phyloP scores from a whole-genome alignment of 2,113 vertebrate genomes.

The Gobius niger region DNA sequence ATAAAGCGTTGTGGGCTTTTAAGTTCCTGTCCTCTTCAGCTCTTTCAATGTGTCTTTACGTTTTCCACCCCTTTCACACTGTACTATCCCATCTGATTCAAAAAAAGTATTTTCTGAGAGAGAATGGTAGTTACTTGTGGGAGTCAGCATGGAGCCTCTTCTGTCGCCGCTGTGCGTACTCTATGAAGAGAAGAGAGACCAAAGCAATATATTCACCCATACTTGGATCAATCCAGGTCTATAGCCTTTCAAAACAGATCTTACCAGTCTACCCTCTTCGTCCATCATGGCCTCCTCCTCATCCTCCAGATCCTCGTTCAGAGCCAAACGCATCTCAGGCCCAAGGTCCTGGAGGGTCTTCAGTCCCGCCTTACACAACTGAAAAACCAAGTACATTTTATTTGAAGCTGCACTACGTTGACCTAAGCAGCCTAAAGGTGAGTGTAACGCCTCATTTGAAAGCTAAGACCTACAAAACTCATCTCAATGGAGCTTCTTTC shows the following conservation, averaged over 20 bases:
- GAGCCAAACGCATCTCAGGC: constrained; percentile 88
- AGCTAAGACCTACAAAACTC: too few relatives aligned
- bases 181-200: constrained; percentile 33
- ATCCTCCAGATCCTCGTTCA: constrained; percentile 83
- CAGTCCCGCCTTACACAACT: constrained; percentile 82
- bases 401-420: too few relatives aligned
- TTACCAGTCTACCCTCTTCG: constrained; percentile 51
- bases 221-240: neutral
- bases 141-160: constrained; percentile 50
- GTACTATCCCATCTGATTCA: too few relatives aligned
- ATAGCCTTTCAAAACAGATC: constrained; percentile 28
- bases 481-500: too few relatives aligned
- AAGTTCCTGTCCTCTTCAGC: too few relatives aligned
- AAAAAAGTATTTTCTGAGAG: too few relatives aligned
- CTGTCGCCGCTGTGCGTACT: constrained; percentile 44
- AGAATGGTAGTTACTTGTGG: constrained; percentile 46
- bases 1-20: too few relatives aligned
- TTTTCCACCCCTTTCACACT: too few relatives aligned
- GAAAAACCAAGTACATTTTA: neutral
- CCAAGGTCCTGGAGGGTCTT: constrained; percentile 88
- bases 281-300: constrained; percentile 69
- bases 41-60: too few relatives aligned
- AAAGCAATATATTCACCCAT: neutral
- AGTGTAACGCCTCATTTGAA: too few relatives aligned
- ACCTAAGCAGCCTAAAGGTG: too few relatives aligned